A percentile compares a stretch with the other conserved stretches of the same genome.
Evolutionary conservation across 2,113 vertebrate genomes (phyloP).

Genomic region (Nothocercus julius): DNA sequence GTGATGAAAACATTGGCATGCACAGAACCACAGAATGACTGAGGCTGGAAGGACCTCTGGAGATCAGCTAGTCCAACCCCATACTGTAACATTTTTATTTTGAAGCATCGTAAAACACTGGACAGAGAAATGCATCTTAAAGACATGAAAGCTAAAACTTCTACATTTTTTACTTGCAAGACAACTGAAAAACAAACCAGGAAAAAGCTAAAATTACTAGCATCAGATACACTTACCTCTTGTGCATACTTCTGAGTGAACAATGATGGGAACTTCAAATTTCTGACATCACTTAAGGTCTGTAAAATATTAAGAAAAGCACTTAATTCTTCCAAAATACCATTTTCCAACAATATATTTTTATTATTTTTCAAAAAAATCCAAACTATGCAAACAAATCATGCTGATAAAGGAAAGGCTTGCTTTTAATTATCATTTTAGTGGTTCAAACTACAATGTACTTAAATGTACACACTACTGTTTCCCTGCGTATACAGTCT

Average conservation of each 20-base stretch:
- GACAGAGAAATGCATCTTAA: neutral
- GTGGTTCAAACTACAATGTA: neutral
- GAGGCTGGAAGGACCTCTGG: neutral
- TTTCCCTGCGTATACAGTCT: neutral
- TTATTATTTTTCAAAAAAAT: neutral
- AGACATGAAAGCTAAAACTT: neutral
- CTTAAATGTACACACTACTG: neutral
- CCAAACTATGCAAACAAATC: neutral
- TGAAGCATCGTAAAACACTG: neutral
- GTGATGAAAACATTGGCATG: neutral
- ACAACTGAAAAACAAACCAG: neutral
- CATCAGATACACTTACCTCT: slow-evolving; percentile 83
- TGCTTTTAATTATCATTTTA: neutral
- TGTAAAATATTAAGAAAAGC: slow-evolving; percentile 64
- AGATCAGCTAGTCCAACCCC: neutral
- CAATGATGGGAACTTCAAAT: slow-evolving; percentile 85
- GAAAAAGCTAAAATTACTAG: neutral
- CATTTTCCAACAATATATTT: neutral
- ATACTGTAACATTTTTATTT: rapidly evolving
- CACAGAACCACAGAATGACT: neutral
- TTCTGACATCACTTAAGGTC: slow-evolving; percentile 92
- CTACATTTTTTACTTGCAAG: neutral
- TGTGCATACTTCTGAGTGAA: slow-evolving; percentile 89
- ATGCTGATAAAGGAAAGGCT: neutral
- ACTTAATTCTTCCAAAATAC: neutral